Evolutionary conservation across 2,888 invertebrate species (phyloP).

Genomic region (Tubulanus polymorphus): DNA sequence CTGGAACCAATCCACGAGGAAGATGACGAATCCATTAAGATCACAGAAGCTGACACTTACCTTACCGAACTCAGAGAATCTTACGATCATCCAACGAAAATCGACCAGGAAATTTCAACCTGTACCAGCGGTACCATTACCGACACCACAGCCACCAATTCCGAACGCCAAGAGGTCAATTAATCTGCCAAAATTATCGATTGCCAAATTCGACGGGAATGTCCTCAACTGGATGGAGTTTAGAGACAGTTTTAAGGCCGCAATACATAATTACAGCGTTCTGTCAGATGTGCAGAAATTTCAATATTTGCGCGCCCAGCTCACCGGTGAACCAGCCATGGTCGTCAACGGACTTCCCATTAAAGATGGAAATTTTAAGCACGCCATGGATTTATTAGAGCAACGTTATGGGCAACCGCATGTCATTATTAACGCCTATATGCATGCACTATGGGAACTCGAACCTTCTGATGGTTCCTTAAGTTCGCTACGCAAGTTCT

Average conservation of each 20-base stretch:
- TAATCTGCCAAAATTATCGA: background rate
- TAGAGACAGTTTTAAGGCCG: background rate
- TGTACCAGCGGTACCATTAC: too few species aligned
- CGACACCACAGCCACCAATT: too few species aligned
- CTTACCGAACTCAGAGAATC: too few species aligned
- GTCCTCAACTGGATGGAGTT: background rate
- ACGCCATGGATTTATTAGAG: background rate
- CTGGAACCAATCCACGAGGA: too few species aligned
- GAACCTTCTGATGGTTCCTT: background rate
- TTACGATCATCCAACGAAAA: too few species aligned
- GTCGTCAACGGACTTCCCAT: background rate
- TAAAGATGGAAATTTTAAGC: background rate
- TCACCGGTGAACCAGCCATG: background rate
- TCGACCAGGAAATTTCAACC: too few species aligned
- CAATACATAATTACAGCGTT: background rate
- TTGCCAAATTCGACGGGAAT: slow-evolving; percentile 1
- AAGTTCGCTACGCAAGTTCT: background rate
- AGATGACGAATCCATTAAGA: too few species aligned
- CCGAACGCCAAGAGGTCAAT: too few species aligned
- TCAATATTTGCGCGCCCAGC: background rate
- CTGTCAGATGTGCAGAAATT: background rate
- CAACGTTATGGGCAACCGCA: background rate
- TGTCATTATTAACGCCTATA: background rate
- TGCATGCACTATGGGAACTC: slow-evolving; percentile 3
- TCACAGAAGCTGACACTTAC: too few species aligned